Conservation (phyloP, 2,888 invertebrate genomes). For the Phengaris alcon region DNA sequence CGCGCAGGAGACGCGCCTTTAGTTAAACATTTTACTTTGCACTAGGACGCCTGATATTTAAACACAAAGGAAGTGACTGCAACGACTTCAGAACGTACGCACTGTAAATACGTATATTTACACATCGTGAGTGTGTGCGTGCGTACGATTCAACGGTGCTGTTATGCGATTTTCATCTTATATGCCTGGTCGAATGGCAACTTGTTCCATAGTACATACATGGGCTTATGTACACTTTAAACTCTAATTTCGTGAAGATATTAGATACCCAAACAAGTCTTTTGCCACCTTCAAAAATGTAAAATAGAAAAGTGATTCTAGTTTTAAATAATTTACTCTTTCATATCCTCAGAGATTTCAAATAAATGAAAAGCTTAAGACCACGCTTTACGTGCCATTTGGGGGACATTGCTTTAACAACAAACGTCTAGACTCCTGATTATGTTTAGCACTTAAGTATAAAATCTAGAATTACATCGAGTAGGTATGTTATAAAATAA, state of each 20-base stretch:
- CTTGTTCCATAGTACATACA: too few relatives aligned
- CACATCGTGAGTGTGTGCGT: too few relatives aligned
- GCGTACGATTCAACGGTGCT: too few relatives aligned
- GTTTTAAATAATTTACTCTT: background rate
- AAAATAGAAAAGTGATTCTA: background rate
- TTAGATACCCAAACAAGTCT: background rate
- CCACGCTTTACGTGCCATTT: constrained; percentile 10
- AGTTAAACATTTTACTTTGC: too few relatives aligned
- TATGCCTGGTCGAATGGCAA: too few relatives aligned
- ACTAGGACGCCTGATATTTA: too few relatives aligned
- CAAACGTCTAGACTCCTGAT: constrained; percentile 24
- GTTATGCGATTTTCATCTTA: too few relatives aligned
- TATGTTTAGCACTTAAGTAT: constrained; percentile 10
- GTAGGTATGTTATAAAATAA: background rate
- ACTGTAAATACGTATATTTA: too few relatives aligned
- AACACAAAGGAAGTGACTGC: too few relatives aligned
- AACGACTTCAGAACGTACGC: too few relatives aligned
- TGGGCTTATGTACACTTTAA: too few relatives aligned
- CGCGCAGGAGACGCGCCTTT: too few relatives aligned
- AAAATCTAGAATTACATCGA: background rate
- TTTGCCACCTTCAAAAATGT: background rate
- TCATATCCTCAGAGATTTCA: background rate
- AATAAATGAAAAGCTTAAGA: constrained; percentile 6
- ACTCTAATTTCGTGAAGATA: background rate
- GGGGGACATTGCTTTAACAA: constrained; percentile 19